phyloP scores from a whole-genome alignment of 1,140 invertebrate genomes.

The Laupala kohalensis region DNA sequence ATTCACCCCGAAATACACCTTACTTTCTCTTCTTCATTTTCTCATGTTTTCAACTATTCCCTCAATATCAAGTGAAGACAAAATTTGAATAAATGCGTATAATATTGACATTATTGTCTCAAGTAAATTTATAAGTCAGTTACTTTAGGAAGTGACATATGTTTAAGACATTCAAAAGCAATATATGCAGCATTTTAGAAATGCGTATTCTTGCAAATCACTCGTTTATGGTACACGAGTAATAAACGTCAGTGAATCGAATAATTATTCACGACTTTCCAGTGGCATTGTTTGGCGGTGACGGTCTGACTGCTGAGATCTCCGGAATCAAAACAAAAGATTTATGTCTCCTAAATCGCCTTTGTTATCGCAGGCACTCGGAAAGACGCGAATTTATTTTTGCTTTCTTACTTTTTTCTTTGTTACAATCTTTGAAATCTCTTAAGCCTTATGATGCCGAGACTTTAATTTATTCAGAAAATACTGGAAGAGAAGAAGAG shows the following conservation, averaged over 20 bases:
- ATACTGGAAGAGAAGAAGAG: constrained; percentile 4
- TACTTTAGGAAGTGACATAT: no score
- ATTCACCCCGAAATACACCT: no score
- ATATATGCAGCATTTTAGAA: no score
- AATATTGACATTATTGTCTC: no score
- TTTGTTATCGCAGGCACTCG: neutral
- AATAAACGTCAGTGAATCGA: neutral
- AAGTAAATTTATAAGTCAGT: no score
- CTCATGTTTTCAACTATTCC: no score
- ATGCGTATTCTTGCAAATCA: no score
- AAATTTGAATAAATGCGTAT: no score
- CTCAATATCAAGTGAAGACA: no score
- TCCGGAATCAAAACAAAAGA: constrained; percentile 2
- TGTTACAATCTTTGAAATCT: neutral
- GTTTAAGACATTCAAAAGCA: no score
- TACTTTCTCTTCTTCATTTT: no score
- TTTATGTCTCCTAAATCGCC: constrained; percentile 2
- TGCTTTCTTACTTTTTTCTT: constrained; percentile 3
- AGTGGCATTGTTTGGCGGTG: neutral
- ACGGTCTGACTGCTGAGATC: no score
- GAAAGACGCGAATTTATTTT: neutral
- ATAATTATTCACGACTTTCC: neutral
- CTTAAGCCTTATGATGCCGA: constrained; percentile 2
- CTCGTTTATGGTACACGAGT: neutral
- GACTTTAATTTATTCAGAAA: constrained; percentile 9